Conservation (phyloP, 2,113 vertebrate genomes). For the Crypturellus undulatus region DNA sequence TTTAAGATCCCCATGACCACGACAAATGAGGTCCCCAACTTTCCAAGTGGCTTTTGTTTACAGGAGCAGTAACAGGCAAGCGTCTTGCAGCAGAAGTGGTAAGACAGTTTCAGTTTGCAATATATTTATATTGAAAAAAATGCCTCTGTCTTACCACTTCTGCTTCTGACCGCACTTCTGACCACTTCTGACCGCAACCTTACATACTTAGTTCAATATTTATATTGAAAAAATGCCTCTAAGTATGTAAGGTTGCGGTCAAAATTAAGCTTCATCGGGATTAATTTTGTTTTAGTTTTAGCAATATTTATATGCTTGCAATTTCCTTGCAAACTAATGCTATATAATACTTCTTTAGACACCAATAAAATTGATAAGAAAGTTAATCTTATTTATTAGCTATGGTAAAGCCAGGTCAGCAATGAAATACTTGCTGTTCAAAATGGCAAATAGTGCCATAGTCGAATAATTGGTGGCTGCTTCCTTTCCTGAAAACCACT, state of each 20-base stretch:
- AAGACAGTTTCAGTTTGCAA: not conserved
- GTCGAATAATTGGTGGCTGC: not conserved
- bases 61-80: not conserved
- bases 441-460: not conserved
- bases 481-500: not conserved
- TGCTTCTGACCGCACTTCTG: too few species aligned
- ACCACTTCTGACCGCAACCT: too few species aligned
- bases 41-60: not conserved
- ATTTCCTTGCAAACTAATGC: not conserved
- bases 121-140: too few species aligned
- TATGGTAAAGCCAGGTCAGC: not conserved
- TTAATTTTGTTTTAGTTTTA: not conserved
- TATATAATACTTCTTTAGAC: not conserved
- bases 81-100: not conserved
- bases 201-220: too few species aligned
- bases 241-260: not conserved
- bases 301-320: not conserved
- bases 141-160: too few species aligned
- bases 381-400: not conserved
- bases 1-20: not conserved
- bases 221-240: too few species aligned
- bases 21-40: not conserved
- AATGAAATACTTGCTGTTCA: not conserved
- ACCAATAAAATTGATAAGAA: not conserved
- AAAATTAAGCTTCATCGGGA: not conserved